These are phyloP conservation scores for Phainopepla nitens DNA, from an alignment of 2,113 vertebrate genomes.

Conservation along the genomic window DNA sequence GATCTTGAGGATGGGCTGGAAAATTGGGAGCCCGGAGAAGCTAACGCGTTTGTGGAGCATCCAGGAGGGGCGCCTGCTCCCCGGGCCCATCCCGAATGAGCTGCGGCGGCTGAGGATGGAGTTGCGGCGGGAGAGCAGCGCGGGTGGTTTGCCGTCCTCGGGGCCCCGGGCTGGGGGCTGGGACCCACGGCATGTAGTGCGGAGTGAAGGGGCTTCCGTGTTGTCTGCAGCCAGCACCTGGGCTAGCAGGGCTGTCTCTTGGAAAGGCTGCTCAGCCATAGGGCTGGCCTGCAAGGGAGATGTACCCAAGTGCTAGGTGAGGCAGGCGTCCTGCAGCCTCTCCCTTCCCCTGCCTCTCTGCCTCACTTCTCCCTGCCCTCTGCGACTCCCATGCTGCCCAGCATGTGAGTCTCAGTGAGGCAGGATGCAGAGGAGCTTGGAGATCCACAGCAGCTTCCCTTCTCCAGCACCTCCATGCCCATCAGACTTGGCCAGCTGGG, in stretches of 20 bases:
- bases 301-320: background rate
- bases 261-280: background rate
- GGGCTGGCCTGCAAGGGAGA: background rate
- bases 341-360: background rate
- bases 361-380: background rate
- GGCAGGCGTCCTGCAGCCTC: background rate
- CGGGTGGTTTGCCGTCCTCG: background rate
- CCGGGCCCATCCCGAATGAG: constrained; percentile 39
- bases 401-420: fast-evolving
- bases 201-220: background rate
- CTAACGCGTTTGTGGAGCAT: constrained; percentile 65
- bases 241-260: background rate
- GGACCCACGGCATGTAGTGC: background rate
- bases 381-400: background rate
- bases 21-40: constrained; percentile 73
- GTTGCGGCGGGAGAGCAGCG: constrained; percentile 49
- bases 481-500: background rate
- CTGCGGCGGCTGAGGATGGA: constrained; percentile 70
- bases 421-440: background rate
- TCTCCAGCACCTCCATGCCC: background rate
- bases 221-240: background rate
- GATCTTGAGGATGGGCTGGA: constrained; percentile 35
- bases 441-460: background rate
- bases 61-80: constrained; percentile 67
- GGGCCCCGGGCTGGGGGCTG: constrained; percentile 39